Base-by-base conservation (phyloP, 2,113 vertebrate genomes). In the Falco punctatus region DNA sequence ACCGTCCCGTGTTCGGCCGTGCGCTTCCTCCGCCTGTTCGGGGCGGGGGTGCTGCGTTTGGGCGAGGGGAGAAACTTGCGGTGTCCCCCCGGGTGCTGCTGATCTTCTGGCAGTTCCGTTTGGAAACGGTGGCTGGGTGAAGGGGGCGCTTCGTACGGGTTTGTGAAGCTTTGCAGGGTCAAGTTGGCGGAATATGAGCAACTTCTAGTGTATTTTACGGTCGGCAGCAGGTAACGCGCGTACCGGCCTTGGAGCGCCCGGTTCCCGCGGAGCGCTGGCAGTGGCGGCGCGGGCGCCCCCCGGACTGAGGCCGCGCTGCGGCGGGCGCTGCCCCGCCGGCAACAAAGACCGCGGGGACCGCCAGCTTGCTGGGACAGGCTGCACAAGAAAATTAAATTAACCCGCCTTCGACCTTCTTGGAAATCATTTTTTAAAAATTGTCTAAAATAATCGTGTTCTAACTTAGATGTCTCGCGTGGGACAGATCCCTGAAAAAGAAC, bases 201-300 rank as follows among this genome's bases (percentile, higher is more conserved):
- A 5, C 22, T 74, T 49, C 0, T 17, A 21, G 52, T 3, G 66
- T 27, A 0, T 70, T 83, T 57, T 33, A 0, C 3, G 9, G 14
- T 3, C 14, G 1, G 74, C 66, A 4, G 8, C 4, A 5, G 57
- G 13, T 17, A 38, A 27, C 20, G 57, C 35, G 0, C 33, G 1
- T 13, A 1, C 54, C 51, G 79, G 26, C 70, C 70, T 12, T 1
- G 30, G 67, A 38, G 38, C 38, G 38, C 38, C 38, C 38, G 38
- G 38, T 38, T 38, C 38, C 38, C 38, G 38, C 38, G 38, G 38
- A 38, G 38, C 38, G 38, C 38, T 38, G 38, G 38, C 38, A 38
- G 38, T 38, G 38, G 38, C 6, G 8, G 49, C 3, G 28, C 8
- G 6, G 33, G 54, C 1, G 66, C 54, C 21, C 22, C 24, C 38